Evolutionary conservation across 2,888 invertebrate species (phyloP), one percentile per base, ranked within the genome.

Genomic region (Ormyrus pomaceus): DNA sequence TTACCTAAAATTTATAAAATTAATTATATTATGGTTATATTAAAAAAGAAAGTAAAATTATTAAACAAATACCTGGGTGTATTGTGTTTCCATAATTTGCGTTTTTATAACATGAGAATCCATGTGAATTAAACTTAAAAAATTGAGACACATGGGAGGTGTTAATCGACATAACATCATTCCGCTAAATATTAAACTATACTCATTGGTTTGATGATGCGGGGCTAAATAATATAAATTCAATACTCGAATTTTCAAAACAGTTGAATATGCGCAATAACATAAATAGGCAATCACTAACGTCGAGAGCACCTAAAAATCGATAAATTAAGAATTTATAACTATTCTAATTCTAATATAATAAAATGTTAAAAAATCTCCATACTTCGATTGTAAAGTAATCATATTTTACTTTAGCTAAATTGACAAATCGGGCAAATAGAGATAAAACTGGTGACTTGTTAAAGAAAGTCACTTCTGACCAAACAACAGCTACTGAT

Each of bases 141-240:
- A 99, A 92, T 99, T 99, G 66, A 99, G 94, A 91, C 99, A 99
- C 93, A 99, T 95, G 3, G 99, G 99, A 0, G 99, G 98, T 0
- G 99, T 99, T 73, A 99, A 93, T 2, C 99, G 95, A 89, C 99
- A 99, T 58, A 98, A 93, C 94, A 99, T 94, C 99, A 99, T 99
- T 77, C 99, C 99, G 85, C 98, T 97, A 92, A 99, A 99, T 88
- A 99, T 97, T 82, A 99, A 94, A 90, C 98, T 98, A 92, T 99
- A 98, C 89, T 99, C 99, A 89, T 99, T 98, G 7, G 99, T 99
- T 92, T 98, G 98, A 91, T 99, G 99, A 90, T 99, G 96, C 0
- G 98, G 97, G 5, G 99, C 99, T 85, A 99, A 92, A 90, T 99
- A 99, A 92, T 99, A 99, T 84, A 99, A 94, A 92, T 99, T 99